These are phyloP conservation scores for Pitangus sulphuratus DNA, from an alignment of 2,797 vertebrate species.

Conservation along the genomic window DNA sequence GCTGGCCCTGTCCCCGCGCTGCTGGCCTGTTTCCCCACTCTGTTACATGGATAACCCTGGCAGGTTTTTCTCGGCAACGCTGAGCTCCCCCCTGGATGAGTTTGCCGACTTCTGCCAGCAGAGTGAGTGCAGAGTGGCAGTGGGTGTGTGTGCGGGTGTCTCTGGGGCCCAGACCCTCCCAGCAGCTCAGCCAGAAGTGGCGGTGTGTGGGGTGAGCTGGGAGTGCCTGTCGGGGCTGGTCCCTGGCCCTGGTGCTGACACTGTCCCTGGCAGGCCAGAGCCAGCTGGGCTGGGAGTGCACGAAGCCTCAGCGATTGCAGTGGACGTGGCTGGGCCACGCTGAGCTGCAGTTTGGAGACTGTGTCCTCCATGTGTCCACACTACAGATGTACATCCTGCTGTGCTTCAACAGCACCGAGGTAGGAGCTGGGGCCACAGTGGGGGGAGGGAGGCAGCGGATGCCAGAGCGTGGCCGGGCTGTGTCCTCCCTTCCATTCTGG, in stretches of 20 bases:
- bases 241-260: slow-evolving; percentile 68
- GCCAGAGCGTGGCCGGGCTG: fast-evolving
- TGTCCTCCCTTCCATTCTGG: not conserved
- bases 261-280: slow-evolving; percentile 79
- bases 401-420: slow-evolving; percentile 85
- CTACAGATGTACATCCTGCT: slow-evolving; percentile 95
- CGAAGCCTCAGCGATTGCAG: slow-evolving; percentile 81
- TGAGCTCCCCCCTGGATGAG: slow-evolving; percentile 81
- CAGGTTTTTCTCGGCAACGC: slow-evolving; percentile 77
- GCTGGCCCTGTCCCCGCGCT: slow-evolving; percentile 89
- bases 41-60: slow-evolving; percentile 85
- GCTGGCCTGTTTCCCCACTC: slow-evolving; percentile 87
- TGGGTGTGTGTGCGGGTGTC: fast-evolving
- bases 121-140: slow-evolving; percentile 73
- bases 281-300: slow-evolving; percentile 71
- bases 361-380: slow-evolving; percentile 87
- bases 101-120: slow-evolving; percentile 90
- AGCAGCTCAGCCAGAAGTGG: not conserved
- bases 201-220: fast-evolving
- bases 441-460: not conserved
- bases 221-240: slow-evolving; percentile 70
- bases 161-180: fast-evolving
- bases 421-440: not conserved
- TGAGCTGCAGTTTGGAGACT: slow-evolving; percentile 82
- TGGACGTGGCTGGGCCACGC: slow-evolving; percentile 95